Evolutionary conservation across 2,113 vertebrate species (phyloP).

Genomic region (Notechis scutatus): DNA sequence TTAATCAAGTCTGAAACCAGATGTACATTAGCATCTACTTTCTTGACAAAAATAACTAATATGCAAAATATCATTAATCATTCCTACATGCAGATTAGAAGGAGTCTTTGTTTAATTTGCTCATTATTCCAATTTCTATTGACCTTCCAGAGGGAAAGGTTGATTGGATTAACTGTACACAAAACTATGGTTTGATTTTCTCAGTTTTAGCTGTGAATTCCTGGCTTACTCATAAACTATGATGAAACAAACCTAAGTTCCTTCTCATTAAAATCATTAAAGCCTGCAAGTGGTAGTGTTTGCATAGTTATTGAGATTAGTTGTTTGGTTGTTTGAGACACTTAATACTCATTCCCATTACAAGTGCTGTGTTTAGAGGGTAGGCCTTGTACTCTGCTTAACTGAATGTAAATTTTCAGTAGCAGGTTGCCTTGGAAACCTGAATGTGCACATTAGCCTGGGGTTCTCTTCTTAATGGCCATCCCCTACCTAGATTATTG

Average conservation of each 20-base stretch:
- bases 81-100: not conserved
- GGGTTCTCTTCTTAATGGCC: constrained; percentile 29
- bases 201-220: not conserved
- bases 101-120: not conserved
- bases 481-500: not conserved
- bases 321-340: constrained; percentile 11
- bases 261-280: constrained; percentile 15
- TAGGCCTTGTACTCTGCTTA: constrained; percentile 40
- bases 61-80: not conserved
- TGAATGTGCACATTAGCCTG: not conserved
- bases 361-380: constrained; percentile 23
- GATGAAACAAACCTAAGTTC: not conserved
- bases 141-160: not conserved
- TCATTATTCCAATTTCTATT: not conserved
- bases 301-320: constrained; percentile 24
- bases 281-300: constrained; percentile 10
- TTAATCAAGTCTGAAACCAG: not conserved
- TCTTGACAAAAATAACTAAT: not conserved
- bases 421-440: constrained; percentile 47
- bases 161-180: not conserved
- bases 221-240: not conserved
- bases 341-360: constrained; percentile 33
- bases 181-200: not conserved
- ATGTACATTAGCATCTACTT: not conserved
- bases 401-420: not conserved